Evolutionary conservation across 2,797 vertebrate genomes (phyloP).

Genomic region (Lutjanus campechanus): DNA sequence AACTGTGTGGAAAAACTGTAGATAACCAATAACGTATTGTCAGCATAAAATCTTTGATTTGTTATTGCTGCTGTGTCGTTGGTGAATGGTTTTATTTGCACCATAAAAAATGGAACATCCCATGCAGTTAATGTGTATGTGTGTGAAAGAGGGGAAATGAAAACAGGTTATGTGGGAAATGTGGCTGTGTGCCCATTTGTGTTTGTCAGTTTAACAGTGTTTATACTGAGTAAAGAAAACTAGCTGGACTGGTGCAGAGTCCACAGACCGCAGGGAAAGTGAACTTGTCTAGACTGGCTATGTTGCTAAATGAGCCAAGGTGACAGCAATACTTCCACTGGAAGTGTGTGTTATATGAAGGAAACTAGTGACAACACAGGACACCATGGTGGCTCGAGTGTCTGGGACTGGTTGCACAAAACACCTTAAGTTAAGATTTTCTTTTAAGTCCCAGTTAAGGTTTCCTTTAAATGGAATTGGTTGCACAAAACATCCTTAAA

Average conservation of each 20-base stretch:
- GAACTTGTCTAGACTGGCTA: slow-evolving; percentile 75
- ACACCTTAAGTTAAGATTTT: too few relatives aligned
- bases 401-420: neutral
- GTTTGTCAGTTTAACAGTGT: slow-evolving; percentile 72
- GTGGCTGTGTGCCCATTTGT: slow-evolving; percentile 27
- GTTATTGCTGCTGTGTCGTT: slow-evolving; percentile 35
- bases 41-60: slow-evolving; percentile 38
- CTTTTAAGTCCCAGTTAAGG: too few relatives aligned
- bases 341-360: slow-evolving; percentile 2
- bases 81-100: slow-evolving; percentile 50
- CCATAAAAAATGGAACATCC: slow-evolving; percentile 50
- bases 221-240: slow-evolving; percentile 78
- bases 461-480: too few relatives aligned
- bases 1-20: slow-evolving; percentile 26
- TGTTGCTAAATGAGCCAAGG: slow-evolving; percentile 55
- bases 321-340: slow-evolving; percentile 38
- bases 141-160: slow-evolving; percentile 52
- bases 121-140: slow-evolving; percentile 30
- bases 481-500: too few relatives aligned
- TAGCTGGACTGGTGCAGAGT: slow-evolving; percentile 82
- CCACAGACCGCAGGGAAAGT: slow-evolving; percentile 62
- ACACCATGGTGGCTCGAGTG: slow-evolving; percentile 35
- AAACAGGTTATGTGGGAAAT: slow-evolving; percentile 71
- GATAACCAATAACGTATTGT: slow-evolving; percentile 31
- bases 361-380: slow-evolving; percentile 40